phyloP scores from a whole-genome alignment of 1,140 invertebrate genomes.

The Rhagoletis zephyria region DNA sequence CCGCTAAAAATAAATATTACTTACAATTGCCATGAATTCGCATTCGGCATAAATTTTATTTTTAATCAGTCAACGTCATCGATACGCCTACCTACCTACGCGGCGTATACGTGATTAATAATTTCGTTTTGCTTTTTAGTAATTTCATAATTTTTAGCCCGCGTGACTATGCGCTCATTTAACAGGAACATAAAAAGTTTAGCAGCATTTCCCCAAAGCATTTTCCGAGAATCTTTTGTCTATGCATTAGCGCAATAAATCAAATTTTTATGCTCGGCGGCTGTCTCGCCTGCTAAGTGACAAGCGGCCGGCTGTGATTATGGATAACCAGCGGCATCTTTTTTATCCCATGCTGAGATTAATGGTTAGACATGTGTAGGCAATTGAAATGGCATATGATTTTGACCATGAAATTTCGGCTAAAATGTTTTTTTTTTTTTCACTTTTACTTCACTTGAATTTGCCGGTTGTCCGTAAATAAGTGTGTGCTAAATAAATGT shows the following conservation, averaged over 20 bases:
- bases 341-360: neutral
- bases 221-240: conserved; percentile 11
- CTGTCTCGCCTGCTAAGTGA: neutral
- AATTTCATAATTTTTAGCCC: conserved; percentile 41
- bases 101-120: conserved; percentile 33
- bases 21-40: conserved; percentile 62
- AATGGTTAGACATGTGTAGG: neutral
- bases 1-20: conserved; percentile 59
- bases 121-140: conserved; percentile 14
- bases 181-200: conserved; percentile 16
- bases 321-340: conserved; percentile 5
- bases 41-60: conserved; percentile 49
- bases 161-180: neutral
- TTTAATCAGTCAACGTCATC: neutral
- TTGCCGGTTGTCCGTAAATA: neutral
- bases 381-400: neutral
- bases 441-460: neutral
- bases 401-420: neutral
- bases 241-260: neutral
- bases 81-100: neutral
- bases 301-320: neutral
- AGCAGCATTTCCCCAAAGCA: neutral
- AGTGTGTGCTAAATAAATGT: no score
- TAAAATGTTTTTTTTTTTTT: neutral
- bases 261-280: neutral